A percentile compares a stretch with the other conserved stretches of the same genome.
phyloP scores from a whole-genome alignment of 1,140 invertebrate species.

The Drosophila ogumai region DNA sequence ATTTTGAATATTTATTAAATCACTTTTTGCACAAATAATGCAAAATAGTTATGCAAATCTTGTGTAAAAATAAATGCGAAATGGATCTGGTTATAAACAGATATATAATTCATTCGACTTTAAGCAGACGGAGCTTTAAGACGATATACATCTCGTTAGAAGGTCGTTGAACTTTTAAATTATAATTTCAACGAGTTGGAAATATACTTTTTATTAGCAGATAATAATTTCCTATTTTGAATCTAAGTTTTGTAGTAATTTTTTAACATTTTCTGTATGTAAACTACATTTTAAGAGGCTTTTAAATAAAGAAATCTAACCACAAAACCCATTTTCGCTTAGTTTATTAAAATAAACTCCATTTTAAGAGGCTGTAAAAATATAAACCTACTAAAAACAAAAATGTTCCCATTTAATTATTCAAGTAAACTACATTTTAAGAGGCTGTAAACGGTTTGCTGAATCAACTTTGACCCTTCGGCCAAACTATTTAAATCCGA shows the following conservation, averaged over 20 bases:
- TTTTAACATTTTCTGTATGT: background rate
- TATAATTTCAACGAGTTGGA: background rate
- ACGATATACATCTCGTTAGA: background rate
- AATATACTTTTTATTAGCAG: background rate
- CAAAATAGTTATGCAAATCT: slow-evolving; percentile 55
- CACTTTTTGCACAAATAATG: slow-evolving; percentile 33
- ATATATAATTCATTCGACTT: slow-evolving; percentile 26
- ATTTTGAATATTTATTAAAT: slow-evolving; percentile 47
- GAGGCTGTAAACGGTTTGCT: background rate
- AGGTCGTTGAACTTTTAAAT: slow-evolving; percentile 17
- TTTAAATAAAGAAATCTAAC: background rate
- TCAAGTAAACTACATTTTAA: background rate
- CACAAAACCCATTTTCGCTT: background rate
- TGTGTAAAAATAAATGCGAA: slow-evolving; percentile 7
- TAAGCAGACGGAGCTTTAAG: background rate
- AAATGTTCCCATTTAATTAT: background rate
- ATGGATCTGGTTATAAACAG: slow-evolving; percentile 18
- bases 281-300: background rate
- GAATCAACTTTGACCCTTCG: background rate
- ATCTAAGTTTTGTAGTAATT: background rate
- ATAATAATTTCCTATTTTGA: no score
- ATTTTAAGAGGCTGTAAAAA: background rate
- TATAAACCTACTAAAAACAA: background rate
- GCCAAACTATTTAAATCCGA: slow-evolving; percentile 4
- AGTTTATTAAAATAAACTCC: background rate